A percentile compares a stretch with the other conserved stretches of the same genome.
phyloP scores from a whole-genome alignment of 2,113 vertebrate species.

The Sylvilagus bachmani region DNA sequence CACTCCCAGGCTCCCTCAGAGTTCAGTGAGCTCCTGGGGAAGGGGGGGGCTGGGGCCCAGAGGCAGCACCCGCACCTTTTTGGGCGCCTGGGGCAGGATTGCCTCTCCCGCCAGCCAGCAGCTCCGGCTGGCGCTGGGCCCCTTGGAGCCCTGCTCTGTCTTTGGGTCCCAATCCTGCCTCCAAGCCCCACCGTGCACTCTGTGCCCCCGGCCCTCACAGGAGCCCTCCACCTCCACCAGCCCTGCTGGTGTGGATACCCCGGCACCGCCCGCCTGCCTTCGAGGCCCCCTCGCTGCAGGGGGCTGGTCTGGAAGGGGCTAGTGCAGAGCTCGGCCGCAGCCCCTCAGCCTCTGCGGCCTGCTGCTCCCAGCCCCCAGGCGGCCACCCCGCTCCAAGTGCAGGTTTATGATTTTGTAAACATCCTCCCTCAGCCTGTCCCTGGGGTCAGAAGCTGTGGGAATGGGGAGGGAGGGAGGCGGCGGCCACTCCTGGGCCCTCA shows the following conservation, averaged over 20 bases:
- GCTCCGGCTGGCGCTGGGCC: not conserved
- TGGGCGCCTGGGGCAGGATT: not conserved
- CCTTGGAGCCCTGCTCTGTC: not conserved
- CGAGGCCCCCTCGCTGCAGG: not conserved
- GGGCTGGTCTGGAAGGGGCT: not conserved
- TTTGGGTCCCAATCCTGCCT: not conserved
- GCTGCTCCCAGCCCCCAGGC: constrained; percentile 66
- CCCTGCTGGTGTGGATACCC: not conserved
- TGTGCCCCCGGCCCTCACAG: not conserved
- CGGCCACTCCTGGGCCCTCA: not conserved
- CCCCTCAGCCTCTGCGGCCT: not conserved
- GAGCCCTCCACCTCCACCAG: not conserved
- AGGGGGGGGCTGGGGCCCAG: no score
- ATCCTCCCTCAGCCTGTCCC: constrained; percentile 76
- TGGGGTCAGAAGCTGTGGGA: constrained; percentile 83
- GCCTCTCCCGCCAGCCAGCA: not conserved
- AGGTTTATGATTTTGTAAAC: constrained; percentile 81
- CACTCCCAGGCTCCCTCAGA: not conserved
- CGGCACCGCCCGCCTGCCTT: not conserved
- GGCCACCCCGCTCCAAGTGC: constrained; percentile 66
- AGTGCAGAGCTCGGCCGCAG: not conserved
- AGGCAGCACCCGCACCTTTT: not conserved
- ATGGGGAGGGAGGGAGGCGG: constrained; percentile 67
- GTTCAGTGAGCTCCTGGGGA: not conserved
- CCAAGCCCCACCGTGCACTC: not conserved